A percentile compares a stretch with the other conserved stretches of the same genome.
phyloP scores from a whole-genome alignment of 2,113 vertebrate species.

The Narcine bancroftii region DNA sequence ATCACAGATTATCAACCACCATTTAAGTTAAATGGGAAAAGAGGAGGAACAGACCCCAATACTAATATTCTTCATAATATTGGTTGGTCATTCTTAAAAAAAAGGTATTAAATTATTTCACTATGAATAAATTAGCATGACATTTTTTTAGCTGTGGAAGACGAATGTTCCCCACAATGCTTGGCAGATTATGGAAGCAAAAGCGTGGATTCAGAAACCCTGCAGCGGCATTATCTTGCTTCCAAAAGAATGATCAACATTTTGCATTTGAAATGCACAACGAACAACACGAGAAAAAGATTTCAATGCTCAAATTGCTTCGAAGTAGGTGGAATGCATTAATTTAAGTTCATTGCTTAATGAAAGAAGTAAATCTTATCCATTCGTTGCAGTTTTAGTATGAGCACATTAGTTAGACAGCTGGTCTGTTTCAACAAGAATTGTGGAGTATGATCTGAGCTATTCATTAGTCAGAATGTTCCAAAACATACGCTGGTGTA shows the following conservation, averaged over 20 bases:
- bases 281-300: slow-evolving; percentile 2
- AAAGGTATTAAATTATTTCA: not conserved
- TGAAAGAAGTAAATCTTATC: not conserved
- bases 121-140: not conserved
- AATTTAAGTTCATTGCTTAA: not conserved
- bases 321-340: not conserved
- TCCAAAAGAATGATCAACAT: not conserved
- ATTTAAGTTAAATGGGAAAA: not conserved
- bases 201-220: not conserved
- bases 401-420: not conserved
- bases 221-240: not conserved
- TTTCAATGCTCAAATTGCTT: not conserved
- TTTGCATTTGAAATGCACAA: not conserved
- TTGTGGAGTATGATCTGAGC: not conserved
- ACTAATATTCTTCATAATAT: not conserved
- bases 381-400: not conserved
- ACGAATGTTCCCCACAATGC: not conserved
- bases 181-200: not conserved
- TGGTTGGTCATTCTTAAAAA: not conserved
- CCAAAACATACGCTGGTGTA: not conserved
- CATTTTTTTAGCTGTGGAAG: not conserved
- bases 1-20: not conserved
- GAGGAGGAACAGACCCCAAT: not conserved
- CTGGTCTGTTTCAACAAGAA: not conserved
- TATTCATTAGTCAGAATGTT: slow-evolving; percentile 21